Conservation (phyloP, 2,888 invertebrate genomes). For the Drosophila yooni region DNA sequence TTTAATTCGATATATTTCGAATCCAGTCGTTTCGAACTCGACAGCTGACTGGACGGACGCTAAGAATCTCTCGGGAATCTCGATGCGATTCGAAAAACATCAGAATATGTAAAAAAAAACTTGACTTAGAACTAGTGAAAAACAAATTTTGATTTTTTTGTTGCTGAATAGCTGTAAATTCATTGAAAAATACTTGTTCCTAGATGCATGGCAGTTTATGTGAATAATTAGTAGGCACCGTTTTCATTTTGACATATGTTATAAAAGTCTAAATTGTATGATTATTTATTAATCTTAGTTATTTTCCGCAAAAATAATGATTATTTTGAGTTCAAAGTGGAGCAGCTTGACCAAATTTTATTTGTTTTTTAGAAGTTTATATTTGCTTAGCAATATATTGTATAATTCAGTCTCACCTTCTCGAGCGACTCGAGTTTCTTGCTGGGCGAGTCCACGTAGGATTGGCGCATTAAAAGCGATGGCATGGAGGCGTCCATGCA, state of each 20-base stretch:
- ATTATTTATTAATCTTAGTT: background rate
- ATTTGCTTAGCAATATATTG: background rate
- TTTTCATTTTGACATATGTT: background rate
- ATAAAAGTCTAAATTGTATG: background rate
- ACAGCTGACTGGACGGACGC: no score
- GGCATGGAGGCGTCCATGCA: conserved; percentile 92
- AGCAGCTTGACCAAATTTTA: background rate
- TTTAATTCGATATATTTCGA: no score
- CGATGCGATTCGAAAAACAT: no score
- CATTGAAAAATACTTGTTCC: background rate
- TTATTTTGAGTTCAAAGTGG: background rate
- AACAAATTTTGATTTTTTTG: background rate
- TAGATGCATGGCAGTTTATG: background rate
- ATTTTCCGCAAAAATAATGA: background rate
- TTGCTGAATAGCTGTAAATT: background rate
- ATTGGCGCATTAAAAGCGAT: conserved; percentile 87
- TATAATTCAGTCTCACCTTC: conserved; percentile 86
- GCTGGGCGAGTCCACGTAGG: conserved; percentile 87
- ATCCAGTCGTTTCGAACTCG: no score
- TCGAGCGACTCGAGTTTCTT: conserved; percentile 92
- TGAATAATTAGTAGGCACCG: background rate
- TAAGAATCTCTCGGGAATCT: no score
- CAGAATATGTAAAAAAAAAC: no score
- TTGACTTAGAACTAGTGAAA: no score
- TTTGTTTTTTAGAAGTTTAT: background rate